Evolutionary conservation across 2,888 invertebrate species (phyloP).

Genomic region (Andrena minutula): DNA sequence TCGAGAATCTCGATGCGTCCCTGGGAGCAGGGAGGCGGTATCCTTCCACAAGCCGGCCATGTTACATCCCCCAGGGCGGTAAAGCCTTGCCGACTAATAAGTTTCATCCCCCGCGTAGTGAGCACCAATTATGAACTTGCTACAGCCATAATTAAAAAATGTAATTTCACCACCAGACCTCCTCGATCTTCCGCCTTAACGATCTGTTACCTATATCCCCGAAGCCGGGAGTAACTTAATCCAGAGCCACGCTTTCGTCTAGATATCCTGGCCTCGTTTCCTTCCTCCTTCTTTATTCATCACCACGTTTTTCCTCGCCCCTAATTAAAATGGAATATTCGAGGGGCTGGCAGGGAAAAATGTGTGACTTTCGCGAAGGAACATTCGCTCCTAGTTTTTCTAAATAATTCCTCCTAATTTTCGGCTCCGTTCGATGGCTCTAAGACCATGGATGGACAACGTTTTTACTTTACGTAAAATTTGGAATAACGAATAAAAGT

Average conservation of each 20-base stretch:
- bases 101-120: conserved; percentile 84
- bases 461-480: no score
- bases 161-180: conserved; percentile 77
- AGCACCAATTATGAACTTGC: conserved; percentile 84
- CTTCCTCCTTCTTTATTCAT: conserved; percentile 15
- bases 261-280: conserved; percentile 5
- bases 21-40: conserved; percentile 70
- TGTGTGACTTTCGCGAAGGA: not conserved
- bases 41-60: conserved; percentile 74
- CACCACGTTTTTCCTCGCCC: not conserved
- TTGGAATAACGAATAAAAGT: no score
- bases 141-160: conserved; percentile 82
- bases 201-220: conserved; percentile 67
- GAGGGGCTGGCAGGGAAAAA: not conserved
- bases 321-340: conserved; percentile 18
- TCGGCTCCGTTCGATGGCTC: no score
- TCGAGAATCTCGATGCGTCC: conserved; percentile 66
- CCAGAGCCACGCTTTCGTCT: conserved; percentile 1
- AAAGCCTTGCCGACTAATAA: conserved; percentile 80
- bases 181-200: conserved; percentile 72
- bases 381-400: no score
- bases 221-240: conserved; percentile 50
- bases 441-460: no score
- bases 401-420: no score
- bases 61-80: conserved; percentile 69